Conservation (phyloP, 2,797 vertebrate genomes). For the Rachycentron canadum region DNA sequence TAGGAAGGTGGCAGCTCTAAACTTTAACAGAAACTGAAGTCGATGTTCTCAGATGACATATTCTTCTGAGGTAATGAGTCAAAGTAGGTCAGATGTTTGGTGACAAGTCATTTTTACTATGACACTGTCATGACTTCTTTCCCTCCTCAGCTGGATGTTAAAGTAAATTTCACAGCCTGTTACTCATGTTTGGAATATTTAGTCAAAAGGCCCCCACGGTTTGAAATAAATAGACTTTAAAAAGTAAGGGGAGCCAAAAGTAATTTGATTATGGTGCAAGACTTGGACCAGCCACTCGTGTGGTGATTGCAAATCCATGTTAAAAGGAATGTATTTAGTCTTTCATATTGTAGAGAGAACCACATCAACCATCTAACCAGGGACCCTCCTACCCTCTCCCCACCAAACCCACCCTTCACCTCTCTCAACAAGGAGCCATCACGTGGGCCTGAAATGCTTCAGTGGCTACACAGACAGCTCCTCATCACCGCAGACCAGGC, state of each 20-base stretch:
- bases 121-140: neutral
- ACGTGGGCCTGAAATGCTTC: conserved; percentile 55
- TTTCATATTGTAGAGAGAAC: conserved; percentile 20
- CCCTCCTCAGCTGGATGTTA: neutral
- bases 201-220: neutral
- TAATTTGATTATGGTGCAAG: neutral
- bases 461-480: conserved; percentile 51
- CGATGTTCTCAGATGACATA: neutral
- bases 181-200: neutral
- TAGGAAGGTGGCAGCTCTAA: neutral
- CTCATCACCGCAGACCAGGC: conserved; percentile 30
- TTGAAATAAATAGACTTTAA: neutral
- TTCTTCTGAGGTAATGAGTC: neutral
- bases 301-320: neutral
- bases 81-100: neutral
- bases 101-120: neutral
- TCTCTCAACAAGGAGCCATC: conserved; percentile 55
- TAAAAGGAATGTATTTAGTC: neutral
- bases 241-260: neutral
- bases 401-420: neutral
- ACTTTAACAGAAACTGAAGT: conserved; percentile 1
- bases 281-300: neutral
- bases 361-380: conserved; percentile 38
- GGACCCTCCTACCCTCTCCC: too few relatives aligned
- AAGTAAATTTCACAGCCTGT: neutral